Conservation (phyloP, 2,888 invertebrate species). For the Tipula unca region DNA sequence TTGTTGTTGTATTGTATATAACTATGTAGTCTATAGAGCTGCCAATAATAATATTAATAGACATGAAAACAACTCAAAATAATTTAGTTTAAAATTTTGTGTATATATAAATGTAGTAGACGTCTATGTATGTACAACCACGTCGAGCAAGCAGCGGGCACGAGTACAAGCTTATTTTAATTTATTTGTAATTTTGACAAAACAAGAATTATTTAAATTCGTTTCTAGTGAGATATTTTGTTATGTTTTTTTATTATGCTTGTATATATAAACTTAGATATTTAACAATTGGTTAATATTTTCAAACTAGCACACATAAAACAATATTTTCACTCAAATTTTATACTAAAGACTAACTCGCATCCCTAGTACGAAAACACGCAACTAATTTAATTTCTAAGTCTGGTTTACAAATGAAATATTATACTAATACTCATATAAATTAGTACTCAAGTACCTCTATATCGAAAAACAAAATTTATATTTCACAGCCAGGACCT, state of each 20-base stretch:
- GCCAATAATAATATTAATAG: background rate
- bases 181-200: background rate
- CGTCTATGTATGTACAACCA: background rate
- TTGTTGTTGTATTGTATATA: background rate
- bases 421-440: background rate
- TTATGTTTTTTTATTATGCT: background rate
- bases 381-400: background rate
- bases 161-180: background rate
- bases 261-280: no score
- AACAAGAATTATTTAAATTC: background rate
- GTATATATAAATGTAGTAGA: background rate
- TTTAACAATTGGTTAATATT: background rate
- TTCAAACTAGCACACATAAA: background rate
- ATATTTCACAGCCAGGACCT: constrained; percentile 8
- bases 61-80: background rate
- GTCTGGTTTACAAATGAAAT: constrained; percentile 4
- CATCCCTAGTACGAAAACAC: background rate
- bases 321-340: background rate
- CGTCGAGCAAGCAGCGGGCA: background rate
- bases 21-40: background rate
- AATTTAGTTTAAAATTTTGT: background rate
- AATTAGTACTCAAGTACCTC: background rate
- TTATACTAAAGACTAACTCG: background rate
- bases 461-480: background rate
- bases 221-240: background rate